Conservation (phyloP, 1,140 invertebrate genomes). For the Venturia canescens region DNA sequence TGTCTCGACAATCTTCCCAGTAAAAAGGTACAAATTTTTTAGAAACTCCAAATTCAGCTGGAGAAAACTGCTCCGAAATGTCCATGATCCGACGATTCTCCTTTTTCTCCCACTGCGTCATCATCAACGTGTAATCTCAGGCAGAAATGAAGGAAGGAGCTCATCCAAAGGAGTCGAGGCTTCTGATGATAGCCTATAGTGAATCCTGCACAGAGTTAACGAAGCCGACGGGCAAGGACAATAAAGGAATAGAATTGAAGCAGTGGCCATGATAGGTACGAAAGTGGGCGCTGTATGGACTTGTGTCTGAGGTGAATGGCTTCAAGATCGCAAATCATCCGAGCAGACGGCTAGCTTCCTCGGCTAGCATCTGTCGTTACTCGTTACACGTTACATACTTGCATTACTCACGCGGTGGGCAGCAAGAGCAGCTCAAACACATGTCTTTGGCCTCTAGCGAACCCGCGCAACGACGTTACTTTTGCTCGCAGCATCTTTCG, state of each 20-base stretch:
- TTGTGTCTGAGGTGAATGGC: slow-evolving; percentile 48
- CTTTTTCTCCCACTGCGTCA: not conserved
- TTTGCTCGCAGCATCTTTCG: slow-evolving; percentile 25
- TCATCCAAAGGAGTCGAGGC: not conserved
- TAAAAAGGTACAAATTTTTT: too few relatives aligned
- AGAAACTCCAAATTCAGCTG: too few relatives aligned
- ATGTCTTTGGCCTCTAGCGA: slow-evolving; percentile 1
- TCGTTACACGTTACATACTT: slow-evolving; percentile 55
- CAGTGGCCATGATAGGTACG: not conserved
- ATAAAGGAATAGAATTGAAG: slow-evolving; percentile 49
- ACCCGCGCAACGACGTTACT: slow-evolving; percentile 5
- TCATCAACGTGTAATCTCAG: not conserved
- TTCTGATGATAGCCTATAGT: not conserved
- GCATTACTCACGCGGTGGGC: not conserved
- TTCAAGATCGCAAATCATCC: slow-evolving; percentile 64
- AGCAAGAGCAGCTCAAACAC: slow-evolving; percentile 27
- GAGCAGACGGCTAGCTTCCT: slow-evolving; percentile 54
- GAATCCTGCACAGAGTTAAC: slow-evolving; percentile 24
- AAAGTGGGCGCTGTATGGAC: slow-evolving; percentile 15
- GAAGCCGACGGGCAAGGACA: slow-evolving; percentile 33
- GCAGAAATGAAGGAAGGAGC: not conserved
- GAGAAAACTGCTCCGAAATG: too few relatives aligned
- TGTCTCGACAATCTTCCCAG: too few relatives aligned
- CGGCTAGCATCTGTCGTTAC: slow-evolving; percentile 71
- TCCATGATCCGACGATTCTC: not conserved